These are phyloP conservation scores for Chrysodeixis includens DNA, from an alignment of 2,888 invertebrate species.

Conservation along the genomic window DNA sequence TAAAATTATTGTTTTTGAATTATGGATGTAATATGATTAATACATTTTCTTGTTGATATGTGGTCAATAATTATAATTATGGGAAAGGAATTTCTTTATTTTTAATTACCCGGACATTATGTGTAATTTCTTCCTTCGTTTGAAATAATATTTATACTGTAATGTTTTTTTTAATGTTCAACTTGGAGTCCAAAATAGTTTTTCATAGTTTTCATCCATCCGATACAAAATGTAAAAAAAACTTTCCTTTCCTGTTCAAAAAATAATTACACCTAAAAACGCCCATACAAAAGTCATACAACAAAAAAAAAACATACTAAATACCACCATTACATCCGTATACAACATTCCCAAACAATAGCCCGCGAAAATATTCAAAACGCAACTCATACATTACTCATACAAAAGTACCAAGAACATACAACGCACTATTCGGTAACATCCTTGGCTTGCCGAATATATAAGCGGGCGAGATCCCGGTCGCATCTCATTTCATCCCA, in stretches of 20 bases:
- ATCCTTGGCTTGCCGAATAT: slow-evolving; percentile 67
- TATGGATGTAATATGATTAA: too few species aligned
- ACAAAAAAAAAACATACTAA: neutral
- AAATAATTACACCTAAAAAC: neutral
- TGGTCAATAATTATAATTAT: too few species aligned
- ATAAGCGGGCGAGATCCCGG: slow-evolving; percentile 70
- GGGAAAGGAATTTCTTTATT: too few species aligned
- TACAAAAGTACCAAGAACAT: slow-evolving; percentile 68
- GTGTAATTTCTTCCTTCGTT: too few species aligned
- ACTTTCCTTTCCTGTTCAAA: neutral
- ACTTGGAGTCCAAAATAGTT: too few species aligned
- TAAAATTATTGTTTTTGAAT: too few species aligned
- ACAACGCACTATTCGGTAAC: slow-evolving; percentile 49
- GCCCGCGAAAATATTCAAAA: neutral
- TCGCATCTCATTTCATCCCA: slow-evolving; percentile 77
- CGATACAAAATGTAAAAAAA: too few species aligned
- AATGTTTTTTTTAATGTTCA: too few species aligned
- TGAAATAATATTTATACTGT: too few species aligned
- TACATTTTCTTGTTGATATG: too few species aligned
- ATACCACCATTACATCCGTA: neutral
- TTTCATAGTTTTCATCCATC: too few species aligned
- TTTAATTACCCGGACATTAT: too few species aligned
- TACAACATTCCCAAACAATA: neutral
- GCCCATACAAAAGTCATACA: neutral
- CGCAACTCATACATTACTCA: neutral